Base-by-base conservation (phyloP, 1,140 invertebrate species). In the Monochamus saltuarius region DNA sequence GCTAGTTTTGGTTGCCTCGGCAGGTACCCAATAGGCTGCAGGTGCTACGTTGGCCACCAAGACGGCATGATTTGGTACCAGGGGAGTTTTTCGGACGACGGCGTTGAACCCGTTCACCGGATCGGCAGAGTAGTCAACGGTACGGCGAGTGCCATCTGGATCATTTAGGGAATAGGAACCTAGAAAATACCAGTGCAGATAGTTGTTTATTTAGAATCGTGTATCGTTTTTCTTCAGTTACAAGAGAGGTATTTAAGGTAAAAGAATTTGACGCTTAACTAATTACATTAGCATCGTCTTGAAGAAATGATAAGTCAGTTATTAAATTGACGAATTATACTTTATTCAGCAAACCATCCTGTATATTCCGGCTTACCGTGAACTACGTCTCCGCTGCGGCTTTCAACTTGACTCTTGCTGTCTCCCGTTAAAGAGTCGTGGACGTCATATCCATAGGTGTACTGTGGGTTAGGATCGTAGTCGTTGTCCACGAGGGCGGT, bases 41-140 rank as follows among this genome's bases (percentile, higher is more conserved):
- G 67, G 69, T 73, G 75, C 73, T 50, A 69, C 64, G 19, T 67
- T 61, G 37, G 70, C 70, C 34, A 66, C 59, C 7, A 69, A 35
- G 16, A 38, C 8, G 19, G 22, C 39, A 10, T 39, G 13, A n/a
- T 16, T 29, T 17, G 59, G 61, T 11, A 56, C 61, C 13, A 10
- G 39, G 14, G 75, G 74, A 37, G 71, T 68, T 46, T 70, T 69
- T 42, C 68, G 67, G 47, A 78, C 76, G 40, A 74, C 71, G 34
- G 77, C 77, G 65, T 78, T 75, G 73, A 79, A 80, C 56, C 79
- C 79, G 56, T 79, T 78, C 59, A 75, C 62, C 1, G 80, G 76
- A 69, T 84, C 82, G 14, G 83, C 82, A 4, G 84, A 85, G 72
- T 87, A 87, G 62, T 85, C 83, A 0, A 86, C 85, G 10, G 81